Base-by-base conservation (phyloP, 2,888 invertebrate species). In the Oscheius sp. region DNA sequence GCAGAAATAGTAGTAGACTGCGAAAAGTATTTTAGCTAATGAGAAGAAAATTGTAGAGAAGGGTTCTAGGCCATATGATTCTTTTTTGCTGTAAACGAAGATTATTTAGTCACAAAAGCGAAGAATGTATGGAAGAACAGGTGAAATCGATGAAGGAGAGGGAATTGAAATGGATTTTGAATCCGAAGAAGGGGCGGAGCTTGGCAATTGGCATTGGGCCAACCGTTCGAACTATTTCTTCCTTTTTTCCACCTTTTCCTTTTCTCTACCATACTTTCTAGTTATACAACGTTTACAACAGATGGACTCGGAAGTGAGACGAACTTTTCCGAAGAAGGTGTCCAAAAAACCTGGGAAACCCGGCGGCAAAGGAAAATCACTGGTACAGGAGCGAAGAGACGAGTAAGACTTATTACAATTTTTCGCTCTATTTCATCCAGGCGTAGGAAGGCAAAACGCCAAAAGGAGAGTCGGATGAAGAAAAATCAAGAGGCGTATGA, bases 311-410 rank as follows among this genome's bases (percentile, higher is more conserved):
- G n/a, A 21, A 42, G 29, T 29, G 3, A n/a, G n/a, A 7, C 47
- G 48, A 4, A 63, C 63, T 5, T 63, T 63, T 48, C 63, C 63
- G 2, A 63, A 63, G 63, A 63, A 63, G 21, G 48, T n/a, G n/a
- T 4, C n/a, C 13, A 53, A 53, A 21, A 53, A 29, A 53, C 42
- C 42, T 42, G 42, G 42, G 0, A 42, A 42, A 42, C 0, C 21
- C 21, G 21, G 21, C 21, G 21, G 21, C 21, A 21, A 21, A 21
- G 21, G 21, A 21, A 21, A 21, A 21, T 21, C 21, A 21, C 21
- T 21, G 21, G 21, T 0, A 21, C 21, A 21, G 21, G 21, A 21
- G 21, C 21, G 21, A 21, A 21, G 21, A 21, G 21, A 21, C 21
- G 21, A 21, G 21, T 21, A 21, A 21, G 21, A 21, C 21, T 21